Evolutionary conservation across 2,113 vertebrate genomes (phyloP), one percentile per base, ranked within the genome.

Genomic region (Otolemur garnettii): DNA sequence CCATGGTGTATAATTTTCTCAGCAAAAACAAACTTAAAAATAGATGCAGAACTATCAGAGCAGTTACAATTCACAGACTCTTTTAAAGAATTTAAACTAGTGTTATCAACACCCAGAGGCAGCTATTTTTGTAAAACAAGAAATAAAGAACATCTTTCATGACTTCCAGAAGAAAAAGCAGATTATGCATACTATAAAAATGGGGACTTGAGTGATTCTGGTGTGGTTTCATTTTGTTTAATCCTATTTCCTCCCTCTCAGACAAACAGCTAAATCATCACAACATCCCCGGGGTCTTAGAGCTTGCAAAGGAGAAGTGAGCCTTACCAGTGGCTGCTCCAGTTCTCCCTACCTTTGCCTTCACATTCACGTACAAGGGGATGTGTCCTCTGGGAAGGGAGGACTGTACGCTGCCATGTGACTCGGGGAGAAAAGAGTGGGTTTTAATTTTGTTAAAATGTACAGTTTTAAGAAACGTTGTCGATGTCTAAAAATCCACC

Each of bases 391-490:
- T 95, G 86, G 94, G 95, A 97, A 97, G 94, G 0, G 42, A 71
- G 79, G 94, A 87, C 86, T 94, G 94, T 90, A 92, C 8, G 24
- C 91, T 96, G 87, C 91, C 96, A 97, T 11, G 77, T 80, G 95
- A 96, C 78, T 92, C 90, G 91, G 79, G 45, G 85, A 93, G 97
- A 81, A 97, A 97, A 97, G 92, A 96, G 91, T 95, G 86, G 77
- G 97, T 98, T 98, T 98, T 98, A 98, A 98, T 96, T 92, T 86
- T 98, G 96, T 94, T 98, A 97, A 98, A 98, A 98, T 97, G 97
- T 94, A 98, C 83, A 85, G 85, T 97, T 86, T 98, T 97, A 97
- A 98, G 97, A 98, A 98, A 97, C 93, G 45, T 22, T 97, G 95
- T 96, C 30, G 78, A 98, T 97, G 92, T 97, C 97, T 98, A 96